Base-by-base conservation (phyloP, 2,888 invertebrate species). In the Nowickia ferox region DNA sequence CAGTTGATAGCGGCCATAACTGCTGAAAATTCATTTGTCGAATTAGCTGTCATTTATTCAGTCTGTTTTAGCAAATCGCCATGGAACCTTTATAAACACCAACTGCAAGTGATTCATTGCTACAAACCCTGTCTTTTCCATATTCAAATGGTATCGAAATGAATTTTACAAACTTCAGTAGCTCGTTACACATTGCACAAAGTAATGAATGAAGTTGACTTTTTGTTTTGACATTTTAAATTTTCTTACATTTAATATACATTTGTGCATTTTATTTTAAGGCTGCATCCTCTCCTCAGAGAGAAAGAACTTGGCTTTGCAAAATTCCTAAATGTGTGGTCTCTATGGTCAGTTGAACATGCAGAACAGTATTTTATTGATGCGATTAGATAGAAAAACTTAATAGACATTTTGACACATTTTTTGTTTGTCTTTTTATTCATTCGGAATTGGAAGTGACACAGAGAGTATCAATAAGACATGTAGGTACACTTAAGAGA, bases 151-250 rank as follows among this genome's bases (percentile, higher is more conserved):
- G 30, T 44, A 59, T 72, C 63, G 42, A 30, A n/a, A 22, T 48
- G 42, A 9, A 19, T 66, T 38, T 66, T 30, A n/a, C 40, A 53
- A 68, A 72, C 66, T 78, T 66, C 78, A 68, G 72, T 71, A 81
- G 84, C 78, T 82, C 77, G 74, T 82, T 82, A 82, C 85, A 78
- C 72, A 82, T 85, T 30, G 30, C 30, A 75, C 78, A 82, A 82
- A 78, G 78, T 85, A 85, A 85, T 82, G 69, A 82, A 85, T 85
- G 82, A 82, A 82, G 78, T 82, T 85, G 82, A 82, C 85, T 85
- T 85, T 82, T 78, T 85, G 75, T 85, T 69, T 69, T 85, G 85
- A 82, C 82, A 78, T 82, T 82, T 78, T 75, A 51, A 78, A 78
- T 82, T 85, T 48, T 76, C 69, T 71, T 76, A 69, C 76, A 82